Conservation (phyloP, 2,888 invertebrate species). For the Chymomyza procnemis region DNA sequence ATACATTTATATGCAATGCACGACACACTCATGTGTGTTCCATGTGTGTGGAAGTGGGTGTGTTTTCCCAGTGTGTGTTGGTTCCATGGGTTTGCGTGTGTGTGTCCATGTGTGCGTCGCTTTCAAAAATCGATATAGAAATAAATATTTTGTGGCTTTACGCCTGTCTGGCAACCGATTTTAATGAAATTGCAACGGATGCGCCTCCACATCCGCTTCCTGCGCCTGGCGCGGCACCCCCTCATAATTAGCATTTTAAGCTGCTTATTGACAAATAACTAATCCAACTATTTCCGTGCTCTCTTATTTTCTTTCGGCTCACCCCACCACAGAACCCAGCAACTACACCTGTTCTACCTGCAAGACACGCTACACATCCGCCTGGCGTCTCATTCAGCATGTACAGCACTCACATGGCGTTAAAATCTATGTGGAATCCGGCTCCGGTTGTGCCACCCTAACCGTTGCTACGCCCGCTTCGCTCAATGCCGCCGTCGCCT, state of each 20-base stretch:
- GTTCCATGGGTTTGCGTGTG: background rate
- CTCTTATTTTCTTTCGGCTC: background rate
- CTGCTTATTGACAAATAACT: constrained; percentile 33
- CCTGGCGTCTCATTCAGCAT: constrained; percentile 96
- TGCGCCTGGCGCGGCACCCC: too few species aligned
- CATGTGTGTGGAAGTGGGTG: background rate
- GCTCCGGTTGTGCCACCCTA: constrained; percentile 65
- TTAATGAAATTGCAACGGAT: constrained; percentile 27
- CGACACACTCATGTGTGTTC: background rate
- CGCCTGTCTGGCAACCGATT: background rate
- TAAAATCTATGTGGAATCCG: constrained; percentile 90
- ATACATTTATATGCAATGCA: background rate
- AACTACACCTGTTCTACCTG: constrained; percentile 96
- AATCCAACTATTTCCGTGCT: constrained; percentile 11
- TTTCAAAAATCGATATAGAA: constrained; percentile 62
- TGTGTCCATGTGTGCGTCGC: background rate
- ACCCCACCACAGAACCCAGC: constrained; percentile 87
- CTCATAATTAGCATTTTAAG: constrained; percentile 31
- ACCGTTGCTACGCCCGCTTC: constrained; percentile 63
- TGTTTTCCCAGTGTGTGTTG: background rate
- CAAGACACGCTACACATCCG: constrained; percentile 93
- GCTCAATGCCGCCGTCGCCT: constrained; percentile 37
- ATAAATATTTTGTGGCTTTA: constrained; percentile 35
- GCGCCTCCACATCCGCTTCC: background rate
- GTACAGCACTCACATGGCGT: constrained; percentile 96